Percentiles rank a stretch among this genome's conserved stretches.
Evolutionary conservation across 2,113 vertebrate genomes (phyloP).

Genomic region (Cebidichthys violaceus): DNA sequence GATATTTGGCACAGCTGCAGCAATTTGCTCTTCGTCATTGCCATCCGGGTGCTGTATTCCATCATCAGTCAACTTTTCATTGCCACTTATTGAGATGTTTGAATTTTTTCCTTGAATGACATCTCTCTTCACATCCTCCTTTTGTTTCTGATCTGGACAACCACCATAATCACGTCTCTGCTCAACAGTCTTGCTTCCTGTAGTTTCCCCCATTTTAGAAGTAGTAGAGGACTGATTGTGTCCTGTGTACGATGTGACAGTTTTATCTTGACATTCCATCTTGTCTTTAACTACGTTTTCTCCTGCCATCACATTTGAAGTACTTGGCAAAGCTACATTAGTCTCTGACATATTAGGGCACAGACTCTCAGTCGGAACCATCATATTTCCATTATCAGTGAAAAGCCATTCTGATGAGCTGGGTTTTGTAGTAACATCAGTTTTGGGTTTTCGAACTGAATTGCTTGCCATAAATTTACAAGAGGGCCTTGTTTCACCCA

Average conservation of each 20-base stretch:
- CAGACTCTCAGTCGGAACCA: conserved; percentile 22
- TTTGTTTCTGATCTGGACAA: conserved; percentile 33
- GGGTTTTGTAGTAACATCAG: conserved; percentile 22
- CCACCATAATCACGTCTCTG: background rate
- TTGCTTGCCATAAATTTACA: conserved; percentile 64
- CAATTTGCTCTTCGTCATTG: conserved; percentile 5
- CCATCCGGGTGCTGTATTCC: background rate
- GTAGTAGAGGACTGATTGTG: background rate
- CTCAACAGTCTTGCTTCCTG: conserved; percentile 7
- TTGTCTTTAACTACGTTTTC: conserved; percentile 15
- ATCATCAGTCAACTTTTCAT: conserved; percentile 33
- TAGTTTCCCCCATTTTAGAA: conserved; percentile 1
- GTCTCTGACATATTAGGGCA: conserved; percentile 28
- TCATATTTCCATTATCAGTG: conserved; percentile 23
- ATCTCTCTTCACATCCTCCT: background rate
- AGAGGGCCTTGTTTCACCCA: conserved; percentile 53
- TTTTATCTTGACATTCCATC: conserved; percentile 10
- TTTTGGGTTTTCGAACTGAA: conserved; percentile 44
- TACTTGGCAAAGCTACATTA: conserved; percentile 1
- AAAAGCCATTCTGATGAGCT: conserved; percentile 55
- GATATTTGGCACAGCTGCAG: background rate
- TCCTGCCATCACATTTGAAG: conserved; percentile 21
- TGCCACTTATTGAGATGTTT: background rate
- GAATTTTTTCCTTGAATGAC: conserved; percentile 7
- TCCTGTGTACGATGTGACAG: background rate